These are phyloP conservation scores for Phyllostomus hastatus DNA, from an alignment of 2,113 vertebrate species.

Conservation along the genomic window DNA sequence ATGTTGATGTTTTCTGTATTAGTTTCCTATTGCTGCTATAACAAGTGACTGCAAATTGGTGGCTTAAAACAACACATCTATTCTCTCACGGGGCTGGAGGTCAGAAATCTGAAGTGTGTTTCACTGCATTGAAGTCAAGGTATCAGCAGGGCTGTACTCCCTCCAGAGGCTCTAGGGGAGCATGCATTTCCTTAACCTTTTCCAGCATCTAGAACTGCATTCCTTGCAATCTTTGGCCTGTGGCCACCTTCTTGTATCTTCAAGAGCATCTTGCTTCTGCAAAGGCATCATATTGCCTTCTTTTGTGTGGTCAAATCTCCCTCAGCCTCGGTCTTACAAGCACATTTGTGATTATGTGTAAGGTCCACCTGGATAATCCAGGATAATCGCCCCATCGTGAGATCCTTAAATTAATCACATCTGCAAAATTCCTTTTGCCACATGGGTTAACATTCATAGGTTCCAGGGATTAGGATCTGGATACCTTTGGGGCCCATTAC, in stretches of 20 bases:
- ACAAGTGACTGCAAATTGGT: neutral
- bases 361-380: neutral
- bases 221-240: neutral
- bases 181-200: neutral
- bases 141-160: neutral
- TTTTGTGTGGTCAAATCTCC: neutral
- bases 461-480: no score
- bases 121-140: neutral
- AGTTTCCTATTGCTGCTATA: neutral
- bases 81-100: neutral
- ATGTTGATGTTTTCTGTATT: neutral
- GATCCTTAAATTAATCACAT: neutral
- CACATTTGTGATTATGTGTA: neutral
- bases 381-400: neutral
- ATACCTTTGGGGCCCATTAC: no score
- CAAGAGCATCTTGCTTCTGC: neutral
- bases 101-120: neutral
- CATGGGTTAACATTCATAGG: neutral
- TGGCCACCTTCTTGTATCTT: neutral
- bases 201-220: neutral
- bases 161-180: neutral
- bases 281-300: neutral
- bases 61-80: neutral
- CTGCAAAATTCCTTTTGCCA: neutral
- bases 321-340: neutral